Evolutionary conservation across 2,888 invertebrate genomes (phyloP).

Genomic region (Iselma pallidipennis): DNA sequence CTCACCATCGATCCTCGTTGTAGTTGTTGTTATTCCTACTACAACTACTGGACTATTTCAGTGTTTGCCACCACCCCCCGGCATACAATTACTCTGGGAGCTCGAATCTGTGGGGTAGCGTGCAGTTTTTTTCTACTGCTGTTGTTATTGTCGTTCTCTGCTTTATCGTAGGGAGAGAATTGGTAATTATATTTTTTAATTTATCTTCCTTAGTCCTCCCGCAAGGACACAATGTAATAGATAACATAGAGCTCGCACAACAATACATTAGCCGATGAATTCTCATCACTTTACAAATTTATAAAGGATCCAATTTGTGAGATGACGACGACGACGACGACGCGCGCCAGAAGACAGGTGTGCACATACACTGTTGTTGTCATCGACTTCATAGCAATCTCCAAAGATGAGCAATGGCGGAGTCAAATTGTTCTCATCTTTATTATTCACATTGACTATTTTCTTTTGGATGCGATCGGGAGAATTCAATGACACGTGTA

Average conservation of each 20-base stretch:
- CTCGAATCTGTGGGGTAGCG: conserved; percentile 40
- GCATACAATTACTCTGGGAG: conserved; percentile 21
- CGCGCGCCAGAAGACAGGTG: conserved; percentile 20
- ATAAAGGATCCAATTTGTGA: conserved; percentile 38
- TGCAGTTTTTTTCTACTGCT: conserved; percentile 43
- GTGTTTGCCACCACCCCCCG: conserved; percentile 5
- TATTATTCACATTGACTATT: not conserved
- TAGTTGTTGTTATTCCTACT: not conserved
- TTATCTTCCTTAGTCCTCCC: conserved; percentile 68
- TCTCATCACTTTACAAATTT: conserved; percentile 46
- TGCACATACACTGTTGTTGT: conserved; percentile 3
- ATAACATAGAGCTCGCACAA: conserved; percentile 36
- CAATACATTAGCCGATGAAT: conserved; percentile 50
- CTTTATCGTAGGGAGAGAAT: conserved; percentile 69
- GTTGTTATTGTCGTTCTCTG: conserved; percentile 34
- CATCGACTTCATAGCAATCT: conserved; percentile 5
- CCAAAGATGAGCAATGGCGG: not conserved
- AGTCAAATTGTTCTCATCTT: not conserved
- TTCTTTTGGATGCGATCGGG: not conserved
- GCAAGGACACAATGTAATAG: conserved; percentile 49
- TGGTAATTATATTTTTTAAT: conserved; percentile 74
- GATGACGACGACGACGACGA: conserved; percentile 28
- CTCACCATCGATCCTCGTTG: not conserved
- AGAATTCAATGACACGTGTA: not conserved
- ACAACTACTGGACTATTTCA: not conserved